Conservation (phyloP, 2,888 invertebrate species). For the Eubasilissa splendida region DNA sequence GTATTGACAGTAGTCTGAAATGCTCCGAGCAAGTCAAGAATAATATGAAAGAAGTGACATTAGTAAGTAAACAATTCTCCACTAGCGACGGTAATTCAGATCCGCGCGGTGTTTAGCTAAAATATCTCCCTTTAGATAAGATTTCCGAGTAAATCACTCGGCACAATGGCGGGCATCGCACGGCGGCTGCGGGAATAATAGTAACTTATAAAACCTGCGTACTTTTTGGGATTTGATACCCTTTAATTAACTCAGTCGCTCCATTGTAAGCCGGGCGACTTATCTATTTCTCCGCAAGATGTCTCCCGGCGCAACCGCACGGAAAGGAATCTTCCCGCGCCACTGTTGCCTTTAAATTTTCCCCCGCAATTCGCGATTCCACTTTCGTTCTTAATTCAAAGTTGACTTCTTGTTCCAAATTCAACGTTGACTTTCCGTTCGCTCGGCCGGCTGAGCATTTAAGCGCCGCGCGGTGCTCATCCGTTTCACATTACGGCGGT, state of each 20-base stretch:
- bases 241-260: conserved; percentile 59
- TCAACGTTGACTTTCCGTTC: conserved; percentile 35
- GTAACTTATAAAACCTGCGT: conserved; percentile 55
- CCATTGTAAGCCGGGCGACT: conserved; percentile 58
- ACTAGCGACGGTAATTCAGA: too few relatives aligned
- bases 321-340: conserved; percentile 52
- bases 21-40: too few relatives aligned
- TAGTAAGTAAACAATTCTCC: too few relatives aligned
- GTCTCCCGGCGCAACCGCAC: conserved; percentile 50
- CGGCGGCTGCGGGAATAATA: conserved; percentile 14
- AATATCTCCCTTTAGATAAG: conserved; percentile 19
- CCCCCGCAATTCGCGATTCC: conserved; percentile 41
- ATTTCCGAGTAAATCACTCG: conserved; percentile 18
- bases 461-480: neutral
- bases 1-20: too few relatives aligned
- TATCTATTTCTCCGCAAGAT: conserved; percentile 50
- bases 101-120: neutral
- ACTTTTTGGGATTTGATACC: conserved; percentile 54
- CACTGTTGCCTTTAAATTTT: conserved; percentile 55
- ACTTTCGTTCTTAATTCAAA: conserved; percentile 53
- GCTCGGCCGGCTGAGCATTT: neutral
- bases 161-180: conserved; percentile 19
- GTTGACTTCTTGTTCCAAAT: conserved; percentile 44
- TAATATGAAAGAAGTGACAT: too few relatives aligned
- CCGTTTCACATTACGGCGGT: neutral